Conservation (phyloP, 1,140 invertebrate genomes). For the Agrypnia vestita region DNA sequence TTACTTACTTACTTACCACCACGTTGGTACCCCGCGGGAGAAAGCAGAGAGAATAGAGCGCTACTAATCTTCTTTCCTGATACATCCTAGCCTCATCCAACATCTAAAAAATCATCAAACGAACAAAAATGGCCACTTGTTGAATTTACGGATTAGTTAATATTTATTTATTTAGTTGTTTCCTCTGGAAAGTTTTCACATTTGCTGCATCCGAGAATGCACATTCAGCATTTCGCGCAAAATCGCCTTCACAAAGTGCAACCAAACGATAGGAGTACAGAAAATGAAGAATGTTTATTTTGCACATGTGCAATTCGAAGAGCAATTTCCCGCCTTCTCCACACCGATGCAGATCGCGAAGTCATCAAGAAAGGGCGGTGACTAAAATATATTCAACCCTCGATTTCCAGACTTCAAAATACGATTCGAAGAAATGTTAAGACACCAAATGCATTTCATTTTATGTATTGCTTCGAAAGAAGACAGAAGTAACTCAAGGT, state of each 20-base stretch:
- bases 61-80: too few relatives aligned
- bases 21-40: too few relatives aligned
- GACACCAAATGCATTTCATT: constrained; percentile 8
- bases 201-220: neutral
- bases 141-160: too few relatives aligned
- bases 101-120: too few relatives aligned
- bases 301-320: constrained; percentile 29
- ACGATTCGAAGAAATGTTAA: neutral
- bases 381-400: neutral
- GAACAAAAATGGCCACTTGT: too few relatives aligned
- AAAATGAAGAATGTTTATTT: constrained; percentile 2
- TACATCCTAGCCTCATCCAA: too few relatives aligned
- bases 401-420: neutral
- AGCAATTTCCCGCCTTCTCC: constrained; percentile 3
- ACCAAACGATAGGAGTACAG: constrained; percentile 11
- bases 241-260: constrained; percentile 44
- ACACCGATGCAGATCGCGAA: neutral
- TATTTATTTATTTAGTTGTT: too few relatives aligned
- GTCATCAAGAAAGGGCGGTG: neutral
- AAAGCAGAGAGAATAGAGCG: too few relatives aligned
- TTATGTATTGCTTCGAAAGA: neutral
- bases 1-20: too few relatives aligned
- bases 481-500: constrained; percentile 13
- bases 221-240: constrained; percentile 29
- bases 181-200: too few relatives aligned